These are phyloP conservation scores for Cabera pusaria DNA, from an alignment of 2,888 invertebrate species.

Conservation along the genomic window DNA sequence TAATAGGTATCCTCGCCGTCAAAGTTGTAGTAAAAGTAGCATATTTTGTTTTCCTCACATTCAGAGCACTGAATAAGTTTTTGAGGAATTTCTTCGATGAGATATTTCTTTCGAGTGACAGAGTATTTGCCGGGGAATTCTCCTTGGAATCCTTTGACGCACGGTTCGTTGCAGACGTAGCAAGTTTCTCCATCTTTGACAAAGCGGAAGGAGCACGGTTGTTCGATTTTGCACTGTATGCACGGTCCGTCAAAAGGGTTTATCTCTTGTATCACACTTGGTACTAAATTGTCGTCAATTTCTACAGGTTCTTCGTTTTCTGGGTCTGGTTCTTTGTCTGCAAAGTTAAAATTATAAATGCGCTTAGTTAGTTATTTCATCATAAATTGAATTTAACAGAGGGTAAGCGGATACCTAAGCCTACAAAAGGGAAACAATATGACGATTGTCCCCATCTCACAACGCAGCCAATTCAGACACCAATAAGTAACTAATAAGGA, in stretches of 20 bases:
- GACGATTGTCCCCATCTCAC: too few relatives aligned
- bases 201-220: slow-evolving; percentile 59
- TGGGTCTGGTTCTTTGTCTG: slow-evolving; percentile 77
- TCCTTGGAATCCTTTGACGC: slow-evolving; percentile 69
- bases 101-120: slow-evolving; percentile 59
- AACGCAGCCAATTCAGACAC: too few relatives aligned
- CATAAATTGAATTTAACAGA: slow-evolving; percentile 2
- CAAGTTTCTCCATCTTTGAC: slow-evolving; percentile 51
- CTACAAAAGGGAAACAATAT: too few relatives aligned
- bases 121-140: slow-evolving; percentile 57
- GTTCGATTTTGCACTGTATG: slow-evolving; percentile 63
- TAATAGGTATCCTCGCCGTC: slow-evolving; percentile 76
- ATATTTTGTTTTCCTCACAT: slow-evolving; percentile 68
- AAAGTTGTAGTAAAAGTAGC: slow-evolving; percentile 73
- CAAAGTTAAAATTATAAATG: too few relatives aligned
- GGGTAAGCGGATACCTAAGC: too few relatives aligned
- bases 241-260: slow-evolving; percentile 63
- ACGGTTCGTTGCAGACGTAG: slow-evolving; percentile 75
- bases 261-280: slow-evolving; percentile 68
- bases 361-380: too few relatives aligned
- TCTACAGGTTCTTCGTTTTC: slow-evolving; percentile 74
- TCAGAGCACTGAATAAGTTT: slow-evolving; percentile 59
- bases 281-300: slow-evolving; percentile 51
- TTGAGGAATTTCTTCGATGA: slow-evolving; percentile 66
- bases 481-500: too few relatives aligned